Conservation (phyloP, 2,797 vertebrate species). For the Glyptemys insculpta region DNA sequence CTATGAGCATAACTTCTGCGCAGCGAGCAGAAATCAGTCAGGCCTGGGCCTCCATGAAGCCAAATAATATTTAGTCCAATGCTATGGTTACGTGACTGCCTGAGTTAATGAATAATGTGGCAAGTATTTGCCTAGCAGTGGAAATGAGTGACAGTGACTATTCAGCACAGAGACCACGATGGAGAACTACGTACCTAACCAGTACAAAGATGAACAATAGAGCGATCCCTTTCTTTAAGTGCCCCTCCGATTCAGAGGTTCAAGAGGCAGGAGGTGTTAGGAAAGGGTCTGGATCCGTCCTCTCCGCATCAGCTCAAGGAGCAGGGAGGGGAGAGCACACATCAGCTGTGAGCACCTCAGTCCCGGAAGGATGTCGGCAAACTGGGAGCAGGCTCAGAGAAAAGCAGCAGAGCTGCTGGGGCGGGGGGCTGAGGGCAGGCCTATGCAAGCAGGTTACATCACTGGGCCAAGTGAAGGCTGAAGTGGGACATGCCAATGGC, state of each 20-base stretch:
- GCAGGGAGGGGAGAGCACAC: background rate
- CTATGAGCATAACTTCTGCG: fast-evolving
- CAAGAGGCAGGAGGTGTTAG: background rate
- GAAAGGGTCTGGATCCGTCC: background rate
- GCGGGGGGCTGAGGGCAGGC: fast-evolving
- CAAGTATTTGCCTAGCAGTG: fast-evolving
- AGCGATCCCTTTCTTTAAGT: background rate
- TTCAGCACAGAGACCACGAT: fast-evolving
- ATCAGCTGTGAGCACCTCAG: background rate
- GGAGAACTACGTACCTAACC: background rate
- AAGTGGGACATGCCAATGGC: background rate
- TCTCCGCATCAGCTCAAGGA: background rate
- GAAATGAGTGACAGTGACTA: background rate
- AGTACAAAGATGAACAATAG: background rate
- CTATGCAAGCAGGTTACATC: background rate
- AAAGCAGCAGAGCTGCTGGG: fast-evolving
- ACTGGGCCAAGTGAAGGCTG: background rate
- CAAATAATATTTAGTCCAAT: background rate
- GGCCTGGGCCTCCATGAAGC: background rate
- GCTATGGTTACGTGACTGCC: background rate
- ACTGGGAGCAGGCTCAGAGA: background rate
- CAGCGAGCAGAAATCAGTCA: background rate
- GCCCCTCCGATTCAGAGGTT: background rate
- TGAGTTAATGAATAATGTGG: conserved; percentile 29
- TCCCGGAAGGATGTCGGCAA: fast-evolving